Evolutionary conservation across 2,888 invertebrate genomes (phyloP).

Genomic region (Homarus gammarus): DNA sequence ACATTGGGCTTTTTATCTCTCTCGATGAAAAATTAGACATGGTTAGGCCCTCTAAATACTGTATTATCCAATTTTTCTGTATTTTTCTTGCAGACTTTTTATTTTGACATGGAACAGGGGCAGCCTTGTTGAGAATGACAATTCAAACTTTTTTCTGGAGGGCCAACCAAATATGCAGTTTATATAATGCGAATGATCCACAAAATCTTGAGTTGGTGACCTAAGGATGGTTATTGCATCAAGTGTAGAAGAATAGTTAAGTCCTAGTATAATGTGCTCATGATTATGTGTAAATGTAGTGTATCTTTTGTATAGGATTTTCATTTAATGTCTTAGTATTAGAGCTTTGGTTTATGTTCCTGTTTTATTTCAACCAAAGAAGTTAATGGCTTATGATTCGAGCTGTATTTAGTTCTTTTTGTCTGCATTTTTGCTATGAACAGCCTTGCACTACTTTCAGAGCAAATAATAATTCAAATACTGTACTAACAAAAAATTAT

Average conservation of each 20-base stretch:
- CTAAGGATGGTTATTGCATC: background rate
- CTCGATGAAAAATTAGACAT: too few species aligned
- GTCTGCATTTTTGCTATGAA: background rate
- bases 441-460: too few species aligned
- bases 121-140: too few species aligned
- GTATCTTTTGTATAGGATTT: conserved; percentile 5
- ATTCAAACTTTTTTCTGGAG: too few species aligned
- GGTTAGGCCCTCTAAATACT: too few species aligned
- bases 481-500: too few species aligned
- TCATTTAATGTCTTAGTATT: background rate
- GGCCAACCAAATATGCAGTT: background rate
- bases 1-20: too few species aligned
- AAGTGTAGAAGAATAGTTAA: background rate
- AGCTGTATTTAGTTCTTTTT: background rate
- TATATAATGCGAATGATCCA: background rate
- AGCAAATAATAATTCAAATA: too few species aligned
- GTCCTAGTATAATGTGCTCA: background rate
- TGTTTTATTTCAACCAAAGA: conserved; percentile 10
- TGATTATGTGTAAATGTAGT: background rate
- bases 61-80: too few species aligned
- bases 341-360: conserved; percentile 8
- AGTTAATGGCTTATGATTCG: background rate
- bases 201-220: background rate
- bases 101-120: too few species aligned
- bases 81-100: too few species aligned